phyloP scores from a whole-genome alignment of 2,797 vertebrate species.

The Gallinago solitaria region DNA sequence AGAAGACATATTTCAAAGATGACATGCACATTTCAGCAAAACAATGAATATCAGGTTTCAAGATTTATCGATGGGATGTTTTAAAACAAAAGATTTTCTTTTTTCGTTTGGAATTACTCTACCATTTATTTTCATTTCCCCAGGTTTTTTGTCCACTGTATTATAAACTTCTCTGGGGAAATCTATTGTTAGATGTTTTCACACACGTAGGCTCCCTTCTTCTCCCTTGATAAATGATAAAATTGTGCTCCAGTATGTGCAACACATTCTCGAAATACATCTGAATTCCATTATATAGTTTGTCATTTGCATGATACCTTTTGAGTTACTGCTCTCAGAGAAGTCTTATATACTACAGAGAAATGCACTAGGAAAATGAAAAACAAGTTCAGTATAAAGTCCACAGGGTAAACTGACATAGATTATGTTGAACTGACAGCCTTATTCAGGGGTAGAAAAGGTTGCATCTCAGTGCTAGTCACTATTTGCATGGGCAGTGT shows the following conservation, averaged over 20 bases:
- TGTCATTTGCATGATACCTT: conserved; percentile 71
- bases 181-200: conserved; percentile 60
- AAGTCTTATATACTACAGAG: conserved; percentile 52
- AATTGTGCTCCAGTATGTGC: conserved; percentile 22
- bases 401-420: not conserved
- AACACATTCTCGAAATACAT: conserved; percentile 57
- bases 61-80: conserved; percentile 38
- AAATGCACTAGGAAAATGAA: conserved; percentile 54
- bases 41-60: conserved; percentile 35
- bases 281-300: conserved; percentile 59
- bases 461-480: not conserved
- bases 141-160: not conserved
- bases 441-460: conserved; percentile 7
- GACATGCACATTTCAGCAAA: conserved; percentile 30
- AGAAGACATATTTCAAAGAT: conserved; percentile 58
- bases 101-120: conserved; percentile 47
- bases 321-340: conserved; percentile 39
- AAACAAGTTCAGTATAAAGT: conserved; percentile 42
- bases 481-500: not conserved
- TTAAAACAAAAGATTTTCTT: conserved; percentile 55
- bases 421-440: conserved; percentile 10
- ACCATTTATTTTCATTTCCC: conserved; percentile 66
- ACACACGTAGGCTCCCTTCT: not conserved
- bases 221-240: conserved; percentile 58
- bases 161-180: conserved; percentile 64